A percentile compares a stretch with the other conserved stretches of the same genome.
Evolutionary conservation across 2,113 vertebrate genomes (phyloP).

Genomic region (Pedionomus torquatus): DNA sequence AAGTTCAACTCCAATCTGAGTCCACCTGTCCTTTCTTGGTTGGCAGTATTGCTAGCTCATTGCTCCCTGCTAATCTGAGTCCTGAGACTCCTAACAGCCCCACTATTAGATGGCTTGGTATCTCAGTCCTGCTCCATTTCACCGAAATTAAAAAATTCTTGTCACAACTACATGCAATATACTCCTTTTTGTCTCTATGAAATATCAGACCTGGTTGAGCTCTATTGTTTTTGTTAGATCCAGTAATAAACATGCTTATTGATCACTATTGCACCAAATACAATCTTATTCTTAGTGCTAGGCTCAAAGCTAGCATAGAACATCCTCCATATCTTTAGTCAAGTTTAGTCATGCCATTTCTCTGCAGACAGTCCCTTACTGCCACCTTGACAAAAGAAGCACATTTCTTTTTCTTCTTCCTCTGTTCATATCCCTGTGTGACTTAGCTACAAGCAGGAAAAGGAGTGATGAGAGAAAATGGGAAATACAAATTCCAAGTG

Average conservation of each 20-base stretch:
- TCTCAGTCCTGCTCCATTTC: not conserved
- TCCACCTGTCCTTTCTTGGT: not conserved
- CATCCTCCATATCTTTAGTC: not conserved
- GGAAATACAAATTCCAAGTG: not conserved
- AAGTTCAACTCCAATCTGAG: not conserved
- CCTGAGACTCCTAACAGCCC: not conserved
- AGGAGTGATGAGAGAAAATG: not conserved
- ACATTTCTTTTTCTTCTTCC: not conserved
- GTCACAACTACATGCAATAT: not conserved
- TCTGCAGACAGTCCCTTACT: not conserved
- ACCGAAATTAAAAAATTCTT: not conserved
- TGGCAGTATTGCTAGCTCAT: not conserved
- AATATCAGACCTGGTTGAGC: not conserved
- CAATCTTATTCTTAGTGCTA: accelerated
- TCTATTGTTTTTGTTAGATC: not conserved
- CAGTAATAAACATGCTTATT: not conserved
- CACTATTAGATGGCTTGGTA: not conserved
- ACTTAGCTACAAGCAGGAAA: not conserved
- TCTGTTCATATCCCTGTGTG: not conserved
- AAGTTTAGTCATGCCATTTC: not conserved
- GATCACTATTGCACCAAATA: not conserved
- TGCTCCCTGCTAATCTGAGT: not conserved
- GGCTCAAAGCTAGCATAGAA: not conserved
- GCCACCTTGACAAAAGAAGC: not conserved
- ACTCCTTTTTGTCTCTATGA: not conserved